A percentile compares a stretch with the other conserved stretches of the same genome.
These are phyloP conservation scores for Cyclura pinguis DNA, from an alignment of 2,797 vertebrate species.

Conservation along the genomic window DNA sequence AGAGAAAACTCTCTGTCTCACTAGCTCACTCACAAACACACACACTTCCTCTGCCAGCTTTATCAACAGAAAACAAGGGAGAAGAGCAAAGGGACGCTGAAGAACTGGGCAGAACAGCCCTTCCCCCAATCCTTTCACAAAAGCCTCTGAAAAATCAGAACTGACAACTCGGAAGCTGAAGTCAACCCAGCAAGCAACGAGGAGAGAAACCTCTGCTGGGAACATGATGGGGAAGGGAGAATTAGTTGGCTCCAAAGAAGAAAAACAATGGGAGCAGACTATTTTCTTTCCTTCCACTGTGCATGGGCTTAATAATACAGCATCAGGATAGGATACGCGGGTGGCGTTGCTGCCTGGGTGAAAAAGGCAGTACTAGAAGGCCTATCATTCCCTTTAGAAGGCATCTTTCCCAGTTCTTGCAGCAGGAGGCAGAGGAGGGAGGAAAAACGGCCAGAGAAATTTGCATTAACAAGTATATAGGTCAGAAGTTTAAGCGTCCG, in stretches of 20 bases:
- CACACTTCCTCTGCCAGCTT: neutral
- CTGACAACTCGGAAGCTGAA: slow-evolving; percentile 43
- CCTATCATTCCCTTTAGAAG: neutral
- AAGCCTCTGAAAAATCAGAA: slow-evolving; percentile 47
- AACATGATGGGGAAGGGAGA: neutral
- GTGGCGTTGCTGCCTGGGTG: too few relatives aligned
- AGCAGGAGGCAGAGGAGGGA: too few relatives aligned
- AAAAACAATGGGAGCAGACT: neutral
- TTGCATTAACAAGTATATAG: neutral
- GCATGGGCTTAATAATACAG: neutral
- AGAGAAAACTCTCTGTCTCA: too few relatives aligned
- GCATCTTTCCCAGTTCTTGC: neutral
- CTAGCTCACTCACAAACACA: too few relatives aligned
- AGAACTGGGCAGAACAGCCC: slow-evolving; percentile 15
- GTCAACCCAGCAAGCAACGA: slow-evolving; percentile 4
- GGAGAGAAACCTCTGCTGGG: slow-evolving; percentile 13
- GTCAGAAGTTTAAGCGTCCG: neutral
- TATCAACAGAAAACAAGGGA: neutral
- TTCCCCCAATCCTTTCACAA: slow-evolving; percentile 36
- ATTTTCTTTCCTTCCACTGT: too few relatives aligned
- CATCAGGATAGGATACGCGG: neutral
- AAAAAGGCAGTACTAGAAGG: neutral
- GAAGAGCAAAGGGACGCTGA: neutral
- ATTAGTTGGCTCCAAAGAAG: neutral
- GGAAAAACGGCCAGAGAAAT: neutral